A percentile compares a stretch with the other conserved stretches of the same genome.
Conservation (phyloP, 2,888 invertebrate species). For the Branchipolynoe longqiensis region DNA sequence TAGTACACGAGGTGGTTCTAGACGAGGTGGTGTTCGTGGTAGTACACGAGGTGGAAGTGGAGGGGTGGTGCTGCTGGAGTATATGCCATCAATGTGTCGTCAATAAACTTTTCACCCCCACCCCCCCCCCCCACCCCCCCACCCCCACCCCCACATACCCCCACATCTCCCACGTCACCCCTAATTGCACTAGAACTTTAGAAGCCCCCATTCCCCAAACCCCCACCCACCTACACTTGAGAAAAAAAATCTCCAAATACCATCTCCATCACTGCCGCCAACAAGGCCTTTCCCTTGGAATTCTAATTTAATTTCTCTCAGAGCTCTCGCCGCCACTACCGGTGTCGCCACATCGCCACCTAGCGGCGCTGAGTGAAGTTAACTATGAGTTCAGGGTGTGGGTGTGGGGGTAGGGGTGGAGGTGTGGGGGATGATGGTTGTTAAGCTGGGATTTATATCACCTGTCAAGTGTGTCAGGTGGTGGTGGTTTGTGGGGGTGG, state of each 20-base stretch:
- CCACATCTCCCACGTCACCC: neutral
- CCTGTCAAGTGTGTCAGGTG: constrained; percentile 13
- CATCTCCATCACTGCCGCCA: neutral
- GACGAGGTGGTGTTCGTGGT: too few relatives aligned
- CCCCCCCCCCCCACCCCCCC: neutral
- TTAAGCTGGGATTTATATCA: constrained; percentile 13
- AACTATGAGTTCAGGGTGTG: constrained; percentile 12
- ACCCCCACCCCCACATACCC: neutral
- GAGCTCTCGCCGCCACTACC: neutral
- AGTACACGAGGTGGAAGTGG: too few relatives aligned
- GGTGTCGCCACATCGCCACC: too few relatives aligned
- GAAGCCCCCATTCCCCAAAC: too few relatives aligned
- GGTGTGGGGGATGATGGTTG: neutral
- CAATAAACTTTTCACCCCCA: too few relatives aligned
- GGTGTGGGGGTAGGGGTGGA: neutral
- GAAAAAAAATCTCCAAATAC: too few relatives aligned
- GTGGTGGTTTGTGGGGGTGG: too few relatives aligned
- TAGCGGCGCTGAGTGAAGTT: neutral
- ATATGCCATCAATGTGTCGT: too few relatives aligned
- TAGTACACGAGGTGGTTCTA: too few relatives aligned
- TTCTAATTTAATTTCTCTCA: constrained; percentile 34
- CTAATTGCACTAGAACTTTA: neutral
- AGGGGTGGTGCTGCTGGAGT: too few relatives aligned
- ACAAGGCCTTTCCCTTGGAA: constrained; percentile 1
- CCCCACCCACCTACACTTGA: too few relatives aligned